Evolutionary conservation across 2,113 vertebrate species (phyloP).

Genomic region (Myotis lucifugus): DNA sequence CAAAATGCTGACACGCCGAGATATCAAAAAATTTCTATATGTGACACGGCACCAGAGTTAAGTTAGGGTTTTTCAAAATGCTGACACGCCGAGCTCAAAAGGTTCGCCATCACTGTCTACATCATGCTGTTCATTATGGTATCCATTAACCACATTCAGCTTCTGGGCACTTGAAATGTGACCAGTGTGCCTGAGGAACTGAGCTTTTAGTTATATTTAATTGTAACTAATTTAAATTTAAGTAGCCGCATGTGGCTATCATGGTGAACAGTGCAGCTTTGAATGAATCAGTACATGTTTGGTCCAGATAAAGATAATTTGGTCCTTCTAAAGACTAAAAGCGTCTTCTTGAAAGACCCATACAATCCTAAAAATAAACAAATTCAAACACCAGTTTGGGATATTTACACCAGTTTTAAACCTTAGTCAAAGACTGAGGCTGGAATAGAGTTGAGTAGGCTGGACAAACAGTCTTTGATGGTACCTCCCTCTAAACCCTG

Average conservation of each 20-base stretch:
- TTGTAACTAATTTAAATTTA: conserved; percentile 6
- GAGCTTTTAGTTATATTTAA: not conserved
- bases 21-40: too few relatives aligned
- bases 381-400: not conserved
- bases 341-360: not conserved
- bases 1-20: too few relatives aligned
- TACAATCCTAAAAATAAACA: conserved; percentile 1
- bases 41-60: too few relatives aligned
- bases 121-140: not conserved
- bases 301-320: not conserved
- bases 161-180: not conserved
- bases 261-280: not conserved
- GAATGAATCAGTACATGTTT: not conserved
- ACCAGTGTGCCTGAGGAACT: not conserved
- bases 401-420: not conserved
- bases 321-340: conserved; percentile 17
- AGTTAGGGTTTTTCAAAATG: too few relatives aligned
- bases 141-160: not conserved
- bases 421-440: not conserved
- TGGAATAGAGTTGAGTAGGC: not conserved
- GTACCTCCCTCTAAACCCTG: too few relatives aligned
- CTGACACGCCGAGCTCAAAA: too few relatives aligned
- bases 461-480: not conserved
- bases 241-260: not conserved
- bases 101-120: too few relatives aligned